These are phyloP conservation scores for Eupsittula cactorum DNA, from an alignment of 2,113 vertebrate genomes.

Conservation along the genomic window DNA sequence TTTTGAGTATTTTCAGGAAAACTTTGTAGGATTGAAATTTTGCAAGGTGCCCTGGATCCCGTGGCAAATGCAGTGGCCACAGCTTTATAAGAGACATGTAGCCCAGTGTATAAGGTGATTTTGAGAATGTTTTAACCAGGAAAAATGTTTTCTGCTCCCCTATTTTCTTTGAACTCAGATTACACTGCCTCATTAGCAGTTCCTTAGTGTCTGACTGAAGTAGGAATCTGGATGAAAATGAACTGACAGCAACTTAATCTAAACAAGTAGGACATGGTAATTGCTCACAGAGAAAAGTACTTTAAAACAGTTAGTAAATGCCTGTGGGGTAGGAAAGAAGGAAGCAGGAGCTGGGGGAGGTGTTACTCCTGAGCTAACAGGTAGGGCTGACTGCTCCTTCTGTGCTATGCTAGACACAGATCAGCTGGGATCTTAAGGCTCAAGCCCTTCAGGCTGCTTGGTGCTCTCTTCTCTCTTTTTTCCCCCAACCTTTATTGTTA, in stretches of 20 bases:
- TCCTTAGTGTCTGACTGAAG: slow-evolving; percentile 42
- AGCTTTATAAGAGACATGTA: neutral
- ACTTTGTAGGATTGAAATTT: neutral
- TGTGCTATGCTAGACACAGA: neutral
- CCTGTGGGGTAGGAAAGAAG: neutral
- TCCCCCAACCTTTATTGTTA: rapidly evolving
- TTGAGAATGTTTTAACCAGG: neutral
- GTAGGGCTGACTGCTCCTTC: neutral
- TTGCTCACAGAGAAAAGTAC: slow-evolving; percentile 47
- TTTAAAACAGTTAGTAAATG: slow-evolving; percentile 53
- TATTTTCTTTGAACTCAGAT: slow-evolving; percentile 61
- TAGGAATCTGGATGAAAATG: slow-evolving; percentile 56
- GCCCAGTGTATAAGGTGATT: neutral
- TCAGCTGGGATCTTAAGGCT: neutral
- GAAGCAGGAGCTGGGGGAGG: neutral
- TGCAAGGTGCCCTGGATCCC: neutral
- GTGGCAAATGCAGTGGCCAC: neutral
- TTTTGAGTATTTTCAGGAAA: neutral
- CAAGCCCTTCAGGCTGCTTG: neutral
- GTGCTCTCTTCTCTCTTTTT: neutral
- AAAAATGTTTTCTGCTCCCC: neutral
- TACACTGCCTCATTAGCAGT: slow-evolving; percentile 43
- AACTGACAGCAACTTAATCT: slow-evolving; percentile 64
- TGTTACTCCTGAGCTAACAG: neutral
- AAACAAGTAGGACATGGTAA: slow-evolving; percentile 58